Conservation (phyloP, 2,797 vertebrate species). For the Danio choprae region DNA sequence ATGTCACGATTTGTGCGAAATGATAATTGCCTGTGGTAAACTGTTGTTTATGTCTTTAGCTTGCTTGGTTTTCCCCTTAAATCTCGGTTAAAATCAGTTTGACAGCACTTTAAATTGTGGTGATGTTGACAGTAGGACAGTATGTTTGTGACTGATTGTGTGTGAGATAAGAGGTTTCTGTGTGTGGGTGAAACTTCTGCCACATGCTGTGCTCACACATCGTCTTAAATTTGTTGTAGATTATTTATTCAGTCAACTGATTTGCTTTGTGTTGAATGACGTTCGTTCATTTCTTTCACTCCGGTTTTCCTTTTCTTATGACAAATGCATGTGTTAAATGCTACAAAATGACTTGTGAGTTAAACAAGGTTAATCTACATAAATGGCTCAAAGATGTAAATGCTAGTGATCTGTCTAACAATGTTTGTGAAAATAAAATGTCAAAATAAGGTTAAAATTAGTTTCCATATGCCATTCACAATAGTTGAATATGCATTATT, state of each 20-base stretch:
- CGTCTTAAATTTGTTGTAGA: neutral
- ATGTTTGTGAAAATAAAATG: too few relatives aligned
- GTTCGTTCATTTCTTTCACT: neutral
- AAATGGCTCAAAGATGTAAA: too few relatives aligned
- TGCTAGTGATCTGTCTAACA: too few relatives aligned
- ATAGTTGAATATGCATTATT: too few relatives aligned
- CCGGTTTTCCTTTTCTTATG: neutral
- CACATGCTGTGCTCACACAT: neutral
- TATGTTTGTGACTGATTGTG: constrained; percentile 21
- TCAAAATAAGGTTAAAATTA: too few relatives aligned
- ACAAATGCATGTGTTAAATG: neutral
- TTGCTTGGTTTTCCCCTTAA: neutral
- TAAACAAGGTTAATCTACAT: neutral
- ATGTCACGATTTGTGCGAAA: neutral
- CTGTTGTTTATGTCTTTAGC: neutral
- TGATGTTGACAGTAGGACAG: constrained; percentile 5
- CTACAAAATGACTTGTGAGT: neutral
- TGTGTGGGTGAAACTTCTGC: constrained; percentile 1
- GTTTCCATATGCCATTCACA: too few relatives aligned
- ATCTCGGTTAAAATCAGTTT: neutral
- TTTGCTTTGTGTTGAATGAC: neutral
- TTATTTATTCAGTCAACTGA: neutral
- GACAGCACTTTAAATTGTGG: constrained; percentile 4
- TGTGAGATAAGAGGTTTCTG: constrained; percentile 2
- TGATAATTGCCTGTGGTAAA: neutral